Percentiles rank a stretch among this genome's conserved stretches.
These are phyloP conservation scores for Charadrius vociferus DNA, from an alignment of 2,113 vertebrate genomes.

Conservation along the genomic window DNA sequence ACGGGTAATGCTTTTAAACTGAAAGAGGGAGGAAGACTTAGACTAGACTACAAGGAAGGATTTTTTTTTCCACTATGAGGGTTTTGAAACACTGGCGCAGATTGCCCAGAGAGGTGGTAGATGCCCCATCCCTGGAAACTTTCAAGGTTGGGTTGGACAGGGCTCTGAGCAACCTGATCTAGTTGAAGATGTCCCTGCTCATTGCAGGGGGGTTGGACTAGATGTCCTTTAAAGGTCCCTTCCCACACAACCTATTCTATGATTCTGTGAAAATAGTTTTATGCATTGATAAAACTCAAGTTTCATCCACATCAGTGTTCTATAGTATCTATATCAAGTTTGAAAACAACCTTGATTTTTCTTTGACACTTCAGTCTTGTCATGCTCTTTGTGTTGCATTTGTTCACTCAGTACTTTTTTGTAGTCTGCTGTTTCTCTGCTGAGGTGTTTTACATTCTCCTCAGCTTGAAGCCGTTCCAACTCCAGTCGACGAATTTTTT, in stretches of 20 bases:
- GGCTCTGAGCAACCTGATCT: neutral
- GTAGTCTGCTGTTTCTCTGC: constrained; percentile 73
- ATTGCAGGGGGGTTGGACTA: neutral
- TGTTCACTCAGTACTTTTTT: constrained; percentile 76
- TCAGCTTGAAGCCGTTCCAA: constrained; percentile 81
- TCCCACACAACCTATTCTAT: neutral
- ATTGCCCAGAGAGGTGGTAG: neutral
- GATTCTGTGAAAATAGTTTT: neutral
- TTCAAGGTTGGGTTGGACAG: neutral
- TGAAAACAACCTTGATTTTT: constrained; percentile 73
- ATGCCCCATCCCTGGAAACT: neutral
- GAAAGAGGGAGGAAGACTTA: neutral
- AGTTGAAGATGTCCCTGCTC: neutral
- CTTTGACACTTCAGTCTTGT: constrained; percentile 67
- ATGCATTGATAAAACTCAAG: neutral
- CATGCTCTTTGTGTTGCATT: constrained; percentile 62
- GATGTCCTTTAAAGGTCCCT: neutral
- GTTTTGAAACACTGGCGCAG: neutral
- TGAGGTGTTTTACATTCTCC: constrained; percentile 76
- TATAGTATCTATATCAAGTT: neutral
- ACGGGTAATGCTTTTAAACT: neutral
- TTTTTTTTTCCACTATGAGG: neutral
- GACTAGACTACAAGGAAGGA: neutral
- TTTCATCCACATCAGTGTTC: neutral
- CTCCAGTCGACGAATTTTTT: constrained; percentile 84